A percentile compares a stretch with the other conserved stretches of the same genome.
Evolutionary conservation across 2,888 invertebrate species (phyloP).

Genomic region (Apamea epomidion): DNA sequence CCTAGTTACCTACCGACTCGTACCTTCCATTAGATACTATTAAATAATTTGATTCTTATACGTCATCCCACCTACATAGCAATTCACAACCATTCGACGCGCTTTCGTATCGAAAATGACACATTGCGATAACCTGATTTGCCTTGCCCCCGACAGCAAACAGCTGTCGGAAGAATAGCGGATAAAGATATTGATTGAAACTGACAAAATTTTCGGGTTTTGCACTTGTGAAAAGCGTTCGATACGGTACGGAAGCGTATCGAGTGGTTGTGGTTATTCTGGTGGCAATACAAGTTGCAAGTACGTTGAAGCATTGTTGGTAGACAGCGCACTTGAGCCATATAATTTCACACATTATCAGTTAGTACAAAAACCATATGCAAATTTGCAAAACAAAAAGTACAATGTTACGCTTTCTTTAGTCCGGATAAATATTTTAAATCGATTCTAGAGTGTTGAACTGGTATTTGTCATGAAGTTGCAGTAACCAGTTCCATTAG

Average conservation of each 20-base stretch:
- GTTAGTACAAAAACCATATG: background rate
- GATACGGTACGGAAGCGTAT: too few species aligned
- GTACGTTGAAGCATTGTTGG: background rate
- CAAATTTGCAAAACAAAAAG: slow-evolving; percentile 6
- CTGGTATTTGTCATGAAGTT: background rate
- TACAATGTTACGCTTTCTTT: slow-evolving; percentile 1
- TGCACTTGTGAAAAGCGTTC: too few species aligned
- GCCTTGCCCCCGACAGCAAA: too few species aligned
- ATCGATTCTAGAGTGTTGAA: background rate
- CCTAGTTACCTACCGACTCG: background rate
- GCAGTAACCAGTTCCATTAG: background rate
- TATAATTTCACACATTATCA: slow-evolving; percentile 2
- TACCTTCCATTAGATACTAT: background rate
- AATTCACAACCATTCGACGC: too few species aligned
- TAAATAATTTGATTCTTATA: background rate
- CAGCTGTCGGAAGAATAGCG: too few species aligned
- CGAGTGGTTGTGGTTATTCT: too few species aligned
- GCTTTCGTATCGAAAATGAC: too few species aligned
- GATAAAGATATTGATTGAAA: too few species aligned
- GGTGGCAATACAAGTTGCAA: background rate
- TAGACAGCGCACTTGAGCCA: background rate
- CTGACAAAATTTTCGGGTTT: too few species aligned
- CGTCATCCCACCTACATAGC: background rate
- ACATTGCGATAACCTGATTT: too few species aligned
- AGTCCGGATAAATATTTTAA: background rate